These are phyloP conservation scores for Urophycis tenuis DNA, from an alignment of 2,797 vertebrate genomes.

Conservation along the genomic window DNA sequence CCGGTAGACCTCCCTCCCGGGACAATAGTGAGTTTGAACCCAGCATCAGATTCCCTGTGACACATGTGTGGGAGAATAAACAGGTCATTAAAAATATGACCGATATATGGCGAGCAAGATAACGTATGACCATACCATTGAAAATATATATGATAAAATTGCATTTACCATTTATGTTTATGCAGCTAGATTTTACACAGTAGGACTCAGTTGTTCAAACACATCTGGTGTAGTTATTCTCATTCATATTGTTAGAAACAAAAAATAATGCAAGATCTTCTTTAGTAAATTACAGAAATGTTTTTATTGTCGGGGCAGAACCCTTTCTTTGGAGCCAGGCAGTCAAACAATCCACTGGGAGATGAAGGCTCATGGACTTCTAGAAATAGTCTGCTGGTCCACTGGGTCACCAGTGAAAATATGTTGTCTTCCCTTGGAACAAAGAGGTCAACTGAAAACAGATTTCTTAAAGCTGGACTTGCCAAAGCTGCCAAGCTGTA, in stretches of 20 bases:
- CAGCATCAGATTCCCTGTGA: too few species aligned
- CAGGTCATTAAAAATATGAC: neutral
- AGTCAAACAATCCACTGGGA: neutral
- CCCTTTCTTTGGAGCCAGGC: neutral
- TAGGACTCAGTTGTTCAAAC: neutral
- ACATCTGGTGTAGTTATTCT: neutral
- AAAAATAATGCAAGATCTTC: neutral
- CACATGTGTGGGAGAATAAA: neutral
- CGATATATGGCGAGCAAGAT: neutral
- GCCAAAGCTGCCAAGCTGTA: slow-evolving; percentile 26
- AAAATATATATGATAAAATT: too few species aligned
- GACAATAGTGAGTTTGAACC: neutral
- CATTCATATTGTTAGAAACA: too few species aligned
- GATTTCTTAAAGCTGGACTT: slow-evolving; percentile 25
- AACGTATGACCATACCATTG: neutral
- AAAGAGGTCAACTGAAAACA: slow-evolving; percentile 15
- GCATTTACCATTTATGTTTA: neutral
- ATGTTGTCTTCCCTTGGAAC: neutral
- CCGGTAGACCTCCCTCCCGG: neutral
- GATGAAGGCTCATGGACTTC: neutral
- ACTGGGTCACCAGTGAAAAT: slow-evolving; percentile 9
- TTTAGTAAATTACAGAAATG: neutral
- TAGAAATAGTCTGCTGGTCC: neutral
- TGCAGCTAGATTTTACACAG: too few species aligned
- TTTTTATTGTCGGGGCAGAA: neutral